Evolutionary conservation across 1,140 invertebrate genomes (phyloP), one percentile per base, ranked within the genome.

Genomic region (Drosophila jambulina): DNA sequence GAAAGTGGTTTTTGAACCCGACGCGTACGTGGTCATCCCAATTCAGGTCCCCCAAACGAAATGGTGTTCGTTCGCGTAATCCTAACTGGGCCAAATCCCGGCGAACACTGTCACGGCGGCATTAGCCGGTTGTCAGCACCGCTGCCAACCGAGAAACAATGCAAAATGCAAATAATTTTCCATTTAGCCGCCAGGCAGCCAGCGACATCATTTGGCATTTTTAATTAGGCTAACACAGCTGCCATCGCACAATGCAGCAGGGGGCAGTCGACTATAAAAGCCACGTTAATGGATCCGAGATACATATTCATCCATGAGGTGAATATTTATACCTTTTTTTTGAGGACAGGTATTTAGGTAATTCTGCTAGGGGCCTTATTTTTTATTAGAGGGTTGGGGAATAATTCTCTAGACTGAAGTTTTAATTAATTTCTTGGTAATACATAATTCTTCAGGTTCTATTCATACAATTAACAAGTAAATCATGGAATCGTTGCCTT

Each of bases 1-100:
- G 90, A 91, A 91, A 91, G 90, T 91, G 90, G 58, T 80, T 80
- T 79, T 79, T 56, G 43, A 63, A 51, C 68, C 53, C 43, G n/a
- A 21, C 1, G 36, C 21, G 42, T 57, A 19, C 40, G 61, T 79
- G 84, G 83, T 86, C 84, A 88, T 53, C 51, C 42, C 38, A 32
- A 76, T 42, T 46, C 12, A 15, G 21, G n/a, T 7, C 21, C 53
- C 19, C 34, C 34, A 23, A 38, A 56, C 12, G 38, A 46, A 59
- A 49, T 29, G 21, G 13, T 13, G 1, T 23, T 9, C n/a, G 48
- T 51, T 51, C 48, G 48, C 17, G 29, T 38, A 46, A 19, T 72
- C 29, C 62, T 60, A 84, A 85, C 70, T 84, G 63, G 80, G 82
- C 82, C 82, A 84, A 64, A 77, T 72, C 54, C 82, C 61, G 23